A percentile compares a stretch with the other conserved stretches of the same genome.
Conservation (phyloP, 2,888 invertebrate species). For the Cepaea hortensis region DNA sequence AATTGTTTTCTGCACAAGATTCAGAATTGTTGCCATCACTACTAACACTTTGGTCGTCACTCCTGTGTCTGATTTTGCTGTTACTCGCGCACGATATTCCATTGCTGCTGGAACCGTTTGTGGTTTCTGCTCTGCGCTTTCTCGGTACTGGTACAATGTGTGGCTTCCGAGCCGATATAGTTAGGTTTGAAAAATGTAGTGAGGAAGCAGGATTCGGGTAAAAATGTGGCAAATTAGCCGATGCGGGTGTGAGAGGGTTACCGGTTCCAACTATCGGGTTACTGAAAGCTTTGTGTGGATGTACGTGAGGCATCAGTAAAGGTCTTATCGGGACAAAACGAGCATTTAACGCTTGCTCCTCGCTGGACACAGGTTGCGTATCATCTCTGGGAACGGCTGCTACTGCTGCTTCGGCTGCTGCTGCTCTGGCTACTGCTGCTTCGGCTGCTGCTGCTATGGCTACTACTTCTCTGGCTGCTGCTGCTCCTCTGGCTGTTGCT, state of each 20-base stretch:
- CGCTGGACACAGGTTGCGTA: too few relatives aligned
- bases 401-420: neutral
- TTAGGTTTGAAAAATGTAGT: conserved; percentile 58
- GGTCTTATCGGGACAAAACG: conserved; percentile 48
- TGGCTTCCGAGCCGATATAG: conserved; percentile 66
- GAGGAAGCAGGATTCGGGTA: conserved; percentile 53
- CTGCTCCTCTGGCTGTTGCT: too few relatives aligned
- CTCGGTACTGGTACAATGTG: conserved; percentile 61
- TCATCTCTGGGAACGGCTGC: too few relatives aligned
- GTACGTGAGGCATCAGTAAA: conserved; percentile 66
- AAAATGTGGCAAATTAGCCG: conserved; percentile 53
- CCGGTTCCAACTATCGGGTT: conserved; percentile 53
- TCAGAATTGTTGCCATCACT: neutral
- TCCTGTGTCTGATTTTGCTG: neutral
- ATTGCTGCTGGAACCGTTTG: conserved; percentile 39
- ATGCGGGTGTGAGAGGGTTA: conserved; percentile 34
- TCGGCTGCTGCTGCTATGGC: too few relatives aligned
- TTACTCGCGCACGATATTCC: neutral
- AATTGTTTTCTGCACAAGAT: neutral
- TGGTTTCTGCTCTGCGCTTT: conserved; percentile 63
- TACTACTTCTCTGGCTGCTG: too few relatives aligned
- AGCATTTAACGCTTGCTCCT: neutral
- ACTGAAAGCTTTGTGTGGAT: conserved; percentile 55
- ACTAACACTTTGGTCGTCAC: neutral
- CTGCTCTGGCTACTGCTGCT: too few relatives aligned